Conservation (phyloP, 2,888 invertebrate species). For the Junonia oenone region DNA sequence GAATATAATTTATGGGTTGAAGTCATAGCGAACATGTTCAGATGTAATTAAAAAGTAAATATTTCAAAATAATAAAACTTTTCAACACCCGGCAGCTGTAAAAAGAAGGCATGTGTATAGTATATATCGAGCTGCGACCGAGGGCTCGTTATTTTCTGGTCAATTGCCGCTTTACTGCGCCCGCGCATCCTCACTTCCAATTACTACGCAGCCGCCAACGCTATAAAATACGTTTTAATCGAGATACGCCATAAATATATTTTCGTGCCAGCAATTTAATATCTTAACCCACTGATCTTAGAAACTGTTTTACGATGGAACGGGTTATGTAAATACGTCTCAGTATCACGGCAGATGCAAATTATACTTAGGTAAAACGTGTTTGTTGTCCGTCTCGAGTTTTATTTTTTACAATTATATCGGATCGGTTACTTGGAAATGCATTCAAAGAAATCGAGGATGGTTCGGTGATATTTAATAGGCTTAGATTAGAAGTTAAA, state of each 20-base stretch:
- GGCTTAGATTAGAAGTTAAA: constrained; percentile 77
- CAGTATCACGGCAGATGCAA: constrained; percentile 52
- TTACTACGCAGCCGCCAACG: constrained; percentile 74
- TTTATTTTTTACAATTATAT: constrained; percentile 79
- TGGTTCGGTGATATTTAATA: constrained; percentile 73
- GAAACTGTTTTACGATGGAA: constrained; percentile 21
- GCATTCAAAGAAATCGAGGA: constrained; percentile 72
- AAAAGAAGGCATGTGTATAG: constrained; percentile 53
- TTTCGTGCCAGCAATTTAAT: constrained; percentile 27
- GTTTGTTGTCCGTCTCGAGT: constrained; percentile 71
- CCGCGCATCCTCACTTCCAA: constrained; percentile 78
- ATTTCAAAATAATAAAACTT: constrained; percentile 45
- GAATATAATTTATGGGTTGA: not conserved
- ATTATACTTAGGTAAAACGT: constrained; percentile 77
- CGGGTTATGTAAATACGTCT: constrained; percentile 23
- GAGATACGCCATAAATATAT: constrained; percentile 38
- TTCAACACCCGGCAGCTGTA: constrained; percentile 63
- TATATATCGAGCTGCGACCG: constrained; percentile 48
- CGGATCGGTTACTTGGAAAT: constrained; percentile 75
- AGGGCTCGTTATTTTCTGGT: constrained; percentile 79
- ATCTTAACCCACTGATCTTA: constrained; percentile 20
- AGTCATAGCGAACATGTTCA: constrained; percentile 26
- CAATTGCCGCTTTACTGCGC: constrained; percentile 77
- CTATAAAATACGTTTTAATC: constrained; percentile 53
- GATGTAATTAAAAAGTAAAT: constrained; percentile 38